These are phyloP conservation scores for Cosmia pyralina DNA, from an alignment of 2,888 invertebrate species.

Conservation along the genomic window DNA sequence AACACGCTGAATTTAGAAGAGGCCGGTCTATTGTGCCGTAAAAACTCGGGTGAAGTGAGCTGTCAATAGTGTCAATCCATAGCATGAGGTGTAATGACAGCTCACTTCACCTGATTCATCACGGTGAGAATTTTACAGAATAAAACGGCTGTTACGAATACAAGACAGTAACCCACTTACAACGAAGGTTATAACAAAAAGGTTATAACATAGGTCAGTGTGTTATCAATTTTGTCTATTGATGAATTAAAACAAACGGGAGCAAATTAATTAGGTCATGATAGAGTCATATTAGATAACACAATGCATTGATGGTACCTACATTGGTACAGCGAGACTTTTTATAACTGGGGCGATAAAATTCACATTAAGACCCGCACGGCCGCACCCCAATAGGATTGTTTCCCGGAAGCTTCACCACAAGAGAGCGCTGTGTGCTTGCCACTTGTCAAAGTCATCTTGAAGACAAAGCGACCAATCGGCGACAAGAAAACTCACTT, in stretches of 20 bases:
- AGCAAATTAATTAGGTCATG: conserved; percentile 44
- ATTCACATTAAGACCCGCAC: not conserved
- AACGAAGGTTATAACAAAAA: conserved; percentile 27
- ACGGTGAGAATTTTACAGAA: too few species aligned
- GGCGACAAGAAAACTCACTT: too few species aligned
- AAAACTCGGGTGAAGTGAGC: too few species aligned
- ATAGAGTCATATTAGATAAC: conserved; percentile 23
- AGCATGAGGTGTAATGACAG: too few species aligned
- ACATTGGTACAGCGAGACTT: not conserved
- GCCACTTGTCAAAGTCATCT: too few species aligned
- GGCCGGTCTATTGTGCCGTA: too few species aligned
- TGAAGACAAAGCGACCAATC: too few species aligned
- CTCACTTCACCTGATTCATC: too few species aligned
- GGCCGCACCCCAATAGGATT: not conserved
- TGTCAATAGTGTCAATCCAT: too few species aligned
- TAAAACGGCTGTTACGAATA: not conserved
- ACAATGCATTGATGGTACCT: conserved; percentile 3
- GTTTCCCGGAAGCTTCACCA: too few species aligned
- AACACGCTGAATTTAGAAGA: too few species aligned
- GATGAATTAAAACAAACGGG: conserved; percentile 40
- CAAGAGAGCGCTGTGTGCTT: too few species aligned
- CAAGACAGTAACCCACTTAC: conserved; percentile 32
- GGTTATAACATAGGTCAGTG: conserved; percentile 30
- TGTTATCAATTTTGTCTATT: conserved; percentile 50
- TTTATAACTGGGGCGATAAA: conserved; percentile 1